Percentiles rank a stretch among this genome's conserved stretches.
Conservation (phyloP, 2,888 invertebrate species). For the Lomographa bimaculata region DNA sequence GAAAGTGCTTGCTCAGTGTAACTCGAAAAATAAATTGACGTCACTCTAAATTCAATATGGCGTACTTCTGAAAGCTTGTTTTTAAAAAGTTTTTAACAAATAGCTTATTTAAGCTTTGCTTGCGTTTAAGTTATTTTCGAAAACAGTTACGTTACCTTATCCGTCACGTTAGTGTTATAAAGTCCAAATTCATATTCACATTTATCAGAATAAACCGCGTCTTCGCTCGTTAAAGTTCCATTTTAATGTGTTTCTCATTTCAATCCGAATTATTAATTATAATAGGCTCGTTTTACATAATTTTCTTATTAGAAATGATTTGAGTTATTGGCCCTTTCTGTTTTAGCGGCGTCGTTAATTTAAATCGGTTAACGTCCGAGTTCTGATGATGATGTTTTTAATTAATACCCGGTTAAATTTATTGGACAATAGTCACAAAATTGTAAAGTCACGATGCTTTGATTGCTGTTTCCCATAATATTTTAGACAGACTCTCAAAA, state of each 20-base stretch:
- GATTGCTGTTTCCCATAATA: constrained; percentile 44
- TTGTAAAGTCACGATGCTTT: constrained; percentile 43
- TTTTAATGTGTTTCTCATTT: constrained; percentile 58
- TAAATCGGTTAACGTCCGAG: constrained; percentile 56
- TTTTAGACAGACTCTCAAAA: too few species aligned
- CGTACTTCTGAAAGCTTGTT: too few species aligned
- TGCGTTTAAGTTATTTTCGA: too few species aligned
- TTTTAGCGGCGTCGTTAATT: constrained; percentile 79
- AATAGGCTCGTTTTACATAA: constrained; percentile 75
- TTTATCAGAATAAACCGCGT: constrained; percentile 28
- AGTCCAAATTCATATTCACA: constrained; percentile 17
- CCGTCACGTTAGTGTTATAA: constrained; percentile 16
- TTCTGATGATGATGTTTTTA: constrained; percentile 59
- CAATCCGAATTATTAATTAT: constrained; percentile 75
- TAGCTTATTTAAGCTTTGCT: too few species aligned
- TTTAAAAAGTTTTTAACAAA: too few species aligned
- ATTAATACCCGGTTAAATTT: constrained; percentile 69
- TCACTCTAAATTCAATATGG: too few species aligned
- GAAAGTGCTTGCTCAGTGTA: too few species aligned
- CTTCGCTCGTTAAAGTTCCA: constrained; percentile 43
- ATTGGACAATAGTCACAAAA: constrained; percentile 34
- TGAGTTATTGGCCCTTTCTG: constrained; percentile 70
- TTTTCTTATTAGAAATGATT: constrained; percentile 76
- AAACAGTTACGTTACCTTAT: constrained; percentile 3
- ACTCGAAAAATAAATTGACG: too few species aligned